Evolutionary conservation across 2,888 invertebrate species (phyloP).

Genomic region (Netelia virgata): DNA sequence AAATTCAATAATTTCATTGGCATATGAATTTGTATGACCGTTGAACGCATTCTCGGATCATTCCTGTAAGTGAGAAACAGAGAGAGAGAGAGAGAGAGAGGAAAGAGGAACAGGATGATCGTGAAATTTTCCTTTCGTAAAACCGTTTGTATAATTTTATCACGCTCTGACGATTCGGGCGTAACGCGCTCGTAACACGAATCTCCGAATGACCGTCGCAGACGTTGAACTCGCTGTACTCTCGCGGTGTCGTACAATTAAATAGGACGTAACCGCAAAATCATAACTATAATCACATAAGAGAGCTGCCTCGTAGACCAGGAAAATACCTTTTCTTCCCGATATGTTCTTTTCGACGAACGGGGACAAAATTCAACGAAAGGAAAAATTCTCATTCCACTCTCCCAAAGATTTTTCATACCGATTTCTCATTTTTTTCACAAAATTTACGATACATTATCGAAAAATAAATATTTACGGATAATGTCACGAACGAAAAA

Average conservation of each 20-base stretch:
- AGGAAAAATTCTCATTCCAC: no score
- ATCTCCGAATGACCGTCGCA: constrained; percentile 14
- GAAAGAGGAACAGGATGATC: constrained; percentile 21
- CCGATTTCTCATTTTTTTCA: no score
- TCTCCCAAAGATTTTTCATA: no score
- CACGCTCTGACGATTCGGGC: constrained; percentile 27
- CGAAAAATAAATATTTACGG: neutral
- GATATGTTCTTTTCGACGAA: neutral
- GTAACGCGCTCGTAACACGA: constrained; percentile 51
- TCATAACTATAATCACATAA: neutral
- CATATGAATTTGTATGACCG: neutral
- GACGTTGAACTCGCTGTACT: constrained; percentile 32
- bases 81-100: no score
- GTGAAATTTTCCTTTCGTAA: constrained; percentile 39
- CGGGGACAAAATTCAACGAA: no score
- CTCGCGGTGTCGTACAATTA: constrained; percentile 39
- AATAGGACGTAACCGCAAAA: constrained; percentile 4
- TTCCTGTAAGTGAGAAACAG: neutral
- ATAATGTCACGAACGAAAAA: neutral
- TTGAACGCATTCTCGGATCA: neutral
- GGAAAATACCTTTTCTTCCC: neutral
- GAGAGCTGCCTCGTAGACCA: neutral
- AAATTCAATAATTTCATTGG: neutral
- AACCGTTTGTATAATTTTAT: constrained; percentile 54
- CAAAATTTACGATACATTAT: no score